Evolutionary conservation across 2,797 vertebrate genomes (phyloP), one percentile per base, ranked within the genome.

Genomic region (Takifugu ocellatus): DNA sequence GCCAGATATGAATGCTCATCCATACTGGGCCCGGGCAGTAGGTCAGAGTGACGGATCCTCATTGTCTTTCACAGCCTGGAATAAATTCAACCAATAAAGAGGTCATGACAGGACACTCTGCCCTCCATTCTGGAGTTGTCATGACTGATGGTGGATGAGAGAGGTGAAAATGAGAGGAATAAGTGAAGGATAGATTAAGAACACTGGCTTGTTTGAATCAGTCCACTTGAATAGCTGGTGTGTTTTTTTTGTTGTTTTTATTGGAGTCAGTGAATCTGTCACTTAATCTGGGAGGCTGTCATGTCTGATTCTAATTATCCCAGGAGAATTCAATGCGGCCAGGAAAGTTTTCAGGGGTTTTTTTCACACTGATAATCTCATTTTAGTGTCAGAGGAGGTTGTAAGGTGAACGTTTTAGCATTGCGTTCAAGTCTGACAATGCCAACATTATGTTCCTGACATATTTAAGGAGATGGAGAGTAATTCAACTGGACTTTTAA

Each of bases 251-350:
- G 4, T 29, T 29, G 63, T 71, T 75, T 77, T 73, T 68, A 72
- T 74, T 50, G 68, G 65, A 47, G 67, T 81, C 72, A 79, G 77
- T 77, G 77, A 87, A 79, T 82, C 85, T 77, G 70, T 73, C 15
- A n/a, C 43, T 43, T 21, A 21, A 75, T 74, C 66, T 56, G 60
- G 80, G 59, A 60, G 66, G 51, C 68, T 25, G 59, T 78, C 78
- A 64, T 70, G 81, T 82, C 77, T 63, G 75, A 81, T 87, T 84
- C 77, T 81, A 64, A 85, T 85, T 75, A 67, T 78, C 62, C 60
- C 48, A 0, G 45, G 47, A 73, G 59, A 72, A 63, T 83, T 79
- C 67, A 63, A 73, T 49, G 66, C 25, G 54, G 43, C 55, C 55
- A 71, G 57, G 76, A 75, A 78, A 78, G 11, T 39, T 39, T 39